Conservation (phyloP, 2,797 vertebrate species). For the Eospalax fontanierii region DNA sequence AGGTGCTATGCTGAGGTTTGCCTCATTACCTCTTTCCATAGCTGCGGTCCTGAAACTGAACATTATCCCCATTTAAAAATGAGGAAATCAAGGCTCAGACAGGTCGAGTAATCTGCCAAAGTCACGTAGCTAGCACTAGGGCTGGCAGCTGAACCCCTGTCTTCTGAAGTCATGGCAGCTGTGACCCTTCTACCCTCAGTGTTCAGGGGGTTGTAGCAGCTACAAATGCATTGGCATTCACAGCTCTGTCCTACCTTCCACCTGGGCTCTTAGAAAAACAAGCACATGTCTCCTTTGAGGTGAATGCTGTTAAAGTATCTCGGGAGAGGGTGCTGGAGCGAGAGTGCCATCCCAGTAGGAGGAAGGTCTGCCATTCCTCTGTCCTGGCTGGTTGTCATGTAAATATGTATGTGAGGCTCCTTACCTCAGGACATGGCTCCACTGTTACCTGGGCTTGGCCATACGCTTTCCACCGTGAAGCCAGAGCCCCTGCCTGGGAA, state of each 20-base stretch:
- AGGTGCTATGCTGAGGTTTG: not conserved
- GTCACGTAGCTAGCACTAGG: not conserved
- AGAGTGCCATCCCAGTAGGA: not conserved
- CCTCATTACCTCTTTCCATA: not conserved
- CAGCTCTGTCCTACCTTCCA: rapidly evolving
- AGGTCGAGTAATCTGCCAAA: not conserved
- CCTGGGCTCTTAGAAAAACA: not conserved
- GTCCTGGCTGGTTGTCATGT: not conserved
- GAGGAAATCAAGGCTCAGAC: not conserved
- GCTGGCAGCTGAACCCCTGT: not conserved
- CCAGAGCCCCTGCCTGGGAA: too few relatives aligned
- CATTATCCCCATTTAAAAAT: not conserved
- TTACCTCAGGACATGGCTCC: not conserved
- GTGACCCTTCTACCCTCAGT: not conserved
- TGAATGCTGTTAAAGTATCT: rapidly evolving
- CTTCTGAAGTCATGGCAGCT: not conserved
- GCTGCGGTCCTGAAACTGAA: not conserved
- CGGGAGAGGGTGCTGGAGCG: slow-evolving; percentile 7
- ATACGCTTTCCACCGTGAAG: not conserved
- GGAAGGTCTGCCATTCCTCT: not conserved
- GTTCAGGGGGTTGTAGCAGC: too few relatives aligned
- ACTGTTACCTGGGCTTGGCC: not conserved
- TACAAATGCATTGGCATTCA: not conserved
- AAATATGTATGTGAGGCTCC: too few relatives aligned
- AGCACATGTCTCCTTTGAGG: not conserved